Percentiles rank a stretch among this genome's conserved stretches.
phyloP scores from a whole-genome alignment of 2,888 invertebrate species.

The Acleris sparsana region DNA sequence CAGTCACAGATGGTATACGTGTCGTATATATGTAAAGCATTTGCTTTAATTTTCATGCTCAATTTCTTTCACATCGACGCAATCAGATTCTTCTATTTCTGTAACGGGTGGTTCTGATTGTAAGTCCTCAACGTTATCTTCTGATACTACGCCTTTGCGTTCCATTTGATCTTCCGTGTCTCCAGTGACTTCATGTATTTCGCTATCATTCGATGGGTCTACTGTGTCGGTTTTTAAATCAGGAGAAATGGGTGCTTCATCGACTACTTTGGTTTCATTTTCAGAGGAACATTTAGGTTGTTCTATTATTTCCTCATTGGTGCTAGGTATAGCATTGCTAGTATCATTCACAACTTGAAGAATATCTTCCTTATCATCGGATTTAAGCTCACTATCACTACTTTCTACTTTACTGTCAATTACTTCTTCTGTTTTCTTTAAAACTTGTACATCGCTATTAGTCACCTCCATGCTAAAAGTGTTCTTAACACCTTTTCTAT shows the following conservation, averaged over 20 bases:
- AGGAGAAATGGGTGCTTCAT: slow-evolving; percentile 1
- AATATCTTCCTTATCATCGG: slow-evolving; percentile 41
- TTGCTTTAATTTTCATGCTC: slow-evolving; percentile 13
- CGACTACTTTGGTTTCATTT: background rate
- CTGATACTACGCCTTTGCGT: background rate
- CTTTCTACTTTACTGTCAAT: slow-evolving; percentile 44
- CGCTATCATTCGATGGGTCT: background rate
- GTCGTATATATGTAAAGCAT: slow-evolving; percentile 1
- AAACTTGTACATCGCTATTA: slow-evolving; percentile 64
- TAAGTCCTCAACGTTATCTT: slow-evolving; percentile 35
- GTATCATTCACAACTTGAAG: slow-evolving; percentile 34
- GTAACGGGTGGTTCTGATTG: slow-evolving; percentile 18
- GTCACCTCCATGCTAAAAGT: slow-evolving; percentile 76
- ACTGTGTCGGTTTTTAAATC: background rate
- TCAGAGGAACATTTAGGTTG: background rate
- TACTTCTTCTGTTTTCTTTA: slow-evolving; percentile 66
- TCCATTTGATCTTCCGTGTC: background rate
- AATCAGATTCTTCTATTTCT: slow-evolving; percentile 16
- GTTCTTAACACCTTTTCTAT: slow-evolving; percentile 67
- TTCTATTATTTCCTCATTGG: slow-evolving; percentile 10
- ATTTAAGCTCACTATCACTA: slow-evolving; percentile 36
- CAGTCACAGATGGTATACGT: slow-evolving; percentile 27
- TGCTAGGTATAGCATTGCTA: slow-evolving; percentile 30
- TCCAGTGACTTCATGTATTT: slow-evolving; percentile 4
- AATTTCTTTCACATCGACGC: slow-evolving; percentile 14